Percentiles rank a stretch among this genome's conserved stretches.
phyloP scores from a whole-genome alignment of 2,888 invertebrate species.

The Argyra leucocephala region DNA sequence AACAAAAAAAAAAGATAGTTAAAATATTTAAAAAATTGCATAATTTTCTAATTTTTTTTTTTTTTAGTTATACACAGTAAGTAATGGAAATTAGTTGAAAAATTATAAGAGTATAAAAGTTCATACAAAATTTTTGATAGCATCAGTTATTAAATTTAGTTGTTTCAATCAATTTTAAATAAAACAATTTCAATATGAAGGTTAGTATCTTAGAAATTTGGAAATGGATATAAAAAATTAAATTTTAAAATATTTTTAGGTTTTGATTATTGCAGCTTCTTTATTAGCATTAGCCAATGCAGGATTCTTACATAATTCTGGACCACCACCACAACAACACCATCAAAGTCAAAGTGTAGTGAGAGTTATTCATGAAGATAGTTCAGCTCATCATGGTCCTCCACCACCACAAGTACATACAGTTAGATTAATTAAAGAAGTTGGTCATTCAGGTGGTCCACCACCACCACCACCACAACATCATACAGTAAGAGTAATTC shows the following conservation, averaged over 20 bases:
- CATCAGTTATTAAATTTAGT: background rate
- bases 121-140: background rate
- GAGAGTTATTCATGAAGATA: background rate
- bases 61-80: background rate
- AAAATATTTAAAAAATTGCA: background rate
- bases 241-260: background rate
- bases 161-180: background rate
- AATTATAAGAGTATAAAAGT: background rate
- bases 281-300: background rate
- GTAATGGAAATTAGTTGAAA: background rate
- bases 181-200: constrained; percentile 6
- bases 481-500: background rate
- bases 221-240: background rate
- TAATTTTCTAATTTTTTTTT: background rate
- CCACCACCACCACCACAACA: background rate
- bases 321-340: background rate
- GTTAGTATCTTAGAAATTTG: background rate
- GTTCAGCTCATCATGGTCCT: background rate
- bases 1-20: too few relatives aligned
- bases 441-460: background rate
- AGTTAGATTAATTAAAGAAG: background rate
- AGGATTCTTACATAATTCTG: background rate
- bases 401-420: background rate
- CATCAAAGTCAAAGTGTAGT: background rate
- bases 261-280: background rate